Percentiles rank a stretch among this genome's conserved stretches.
Conservation (phyloP, 2,113 vertebrate genomes). For the Nesogale talazaci region DNA sequence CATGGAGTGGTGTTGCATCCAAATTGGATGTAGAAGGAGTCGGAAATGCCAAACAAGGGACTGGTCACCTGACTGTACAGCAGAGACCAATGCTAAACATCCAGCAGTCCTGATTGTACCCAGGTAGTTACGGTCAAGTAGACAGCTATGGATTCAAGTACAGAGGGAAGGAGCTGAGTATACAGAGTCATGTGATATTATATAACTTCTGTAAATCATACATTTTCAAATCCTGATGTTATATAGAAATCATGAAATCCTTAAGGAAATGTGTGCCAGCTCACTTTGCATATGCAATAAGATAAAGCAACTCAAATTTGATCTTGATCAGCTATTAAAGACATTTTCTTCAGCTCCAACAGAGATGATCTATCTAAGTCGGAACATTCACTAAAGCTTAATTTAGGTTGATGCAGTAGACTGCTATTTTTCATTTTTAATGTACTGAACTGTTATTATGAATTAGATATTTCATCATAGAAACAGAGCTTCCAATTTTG, state of each 20-base stretch:
- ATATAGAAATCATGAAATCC: background rate
- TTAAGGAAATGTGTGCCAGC: conserved; percentile 28
- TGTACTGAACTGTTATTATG: conserved; percentile 60
- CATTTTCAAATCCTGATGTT: conserved; percentile 11
- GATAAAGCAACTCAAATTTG: conserved; percentile 40
- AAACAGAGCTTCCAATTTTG: conserved; percentile 58
- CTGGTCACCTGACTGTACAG: background rate
- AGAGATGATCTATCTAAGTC: conserved; percentile 68
- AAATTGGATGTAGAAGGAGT: background rate
- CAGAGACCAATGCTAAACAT: background rate
- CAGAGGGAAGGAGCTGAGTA: background rate
- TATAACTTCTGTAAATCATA: background rate
- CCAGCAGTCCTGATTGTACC: background rate
- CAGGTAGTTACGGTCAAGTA: background rate
- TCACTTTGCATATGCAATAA: conserved; percentile 48
- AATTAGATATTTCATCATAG: conserved; percentile 70
- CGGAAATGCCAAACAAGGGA: background rate
- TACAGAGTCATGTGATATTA: background rate
- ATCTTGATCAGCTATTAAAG: conserved; percentile 64
- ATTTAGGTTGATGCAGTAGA: conserved; percentile 68
- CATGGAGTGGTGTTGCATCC: background rate
- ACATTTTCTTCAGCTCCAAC: conserved; percentile 62
- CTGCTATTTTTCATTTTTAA: conserved; percentile 74
- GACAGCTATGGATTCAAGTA: background rate
- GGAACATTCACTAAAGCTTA: conserved; percentile 76